Conservation (phyloP, 2,888 invertebrate species). For the Morpho achilles region DNA sequence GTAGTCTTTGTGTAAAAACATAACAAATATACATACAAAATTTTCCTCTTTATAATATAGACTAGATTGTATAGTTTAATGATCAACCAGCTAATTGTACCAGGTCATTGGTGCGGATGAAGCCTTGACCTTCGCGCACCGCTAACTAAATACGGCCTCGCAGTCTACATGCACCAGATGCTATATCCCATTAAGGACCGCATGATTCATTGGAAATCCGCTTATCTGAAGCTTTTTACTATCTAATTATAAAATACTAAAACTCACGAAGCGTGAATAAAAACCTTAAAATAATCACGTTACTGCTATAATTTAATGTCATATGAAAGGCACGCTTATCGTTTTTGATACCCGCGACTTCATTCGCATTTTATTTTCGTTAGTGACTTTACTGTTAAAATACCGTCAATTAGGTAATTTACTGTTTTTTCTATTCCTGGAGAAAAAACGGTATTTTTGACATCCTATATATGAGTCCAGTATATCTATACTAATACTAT, state of each 20-base stretch:
- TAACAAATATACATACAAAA: not conserved
- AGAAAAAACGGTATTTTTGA: too few relatives aligned
- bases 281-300: not conserved
- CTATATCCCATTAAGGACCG: constrained; percentile 47
- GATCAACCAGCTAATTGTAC: constrained; percentile 21
- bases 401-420: too few relatives aligned
- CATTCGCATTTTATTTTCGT: too few relatives aligned
- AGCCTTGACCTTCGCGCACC: constrained; percentile 71
- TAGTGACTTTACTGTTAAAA: too few relatives aligned
- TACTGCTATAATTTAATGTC: not conserved
- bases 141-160: constrained; percentile 60
- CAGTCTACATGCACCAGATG: constrained; percentile 57
- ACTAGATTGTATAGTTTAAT: not conserved
- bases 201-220: constrained; percentile 37
- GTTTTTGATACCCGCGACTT: too few relatives aligned
- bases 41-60: not conserved
- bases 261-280: constrained; percentile 1
- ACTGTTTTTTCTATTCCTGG: too few relatives aligned
- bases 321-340: too few relatives aligned
- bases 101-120: constrained; percentile 53
- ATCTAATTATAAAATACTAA: constrained; percentile 12
- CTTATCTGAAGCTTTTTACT: constrained; percentile 19
- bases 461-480: too few relatives aligned
- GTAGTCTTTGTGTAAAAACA: too few relatives aligned
- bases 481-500: too few relatives aligned